Evolutionary conservation across 2,113 vertebrate genomes (phyloP).

Genomic region (Corythornis vintsioides): DNA sequence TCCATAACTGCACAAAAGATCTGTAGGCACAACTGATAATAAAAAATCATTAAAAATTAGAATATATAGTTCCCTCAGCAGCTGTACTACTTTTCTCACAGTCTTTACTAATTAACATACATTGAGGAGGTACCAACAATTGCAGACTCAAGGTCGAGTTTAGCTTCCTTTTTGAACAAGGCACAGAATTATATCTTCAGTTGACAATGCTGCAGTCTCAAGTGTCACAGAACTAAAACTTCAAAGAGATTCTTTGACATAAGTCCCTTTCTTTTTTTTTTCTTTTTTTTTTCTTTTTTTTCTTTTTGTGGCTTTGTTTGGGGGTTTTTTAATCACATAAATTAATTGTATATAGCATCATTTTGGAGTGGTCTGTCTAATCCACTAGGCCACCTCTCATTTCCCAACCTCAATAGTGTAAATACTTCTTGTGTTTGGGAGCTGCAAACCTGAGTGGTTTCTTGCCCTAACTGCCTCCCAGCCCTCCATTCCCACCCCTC

Average conservation of each 20-base stretch:
- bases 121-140: constrained; percentile 22
- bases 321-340: background rate
- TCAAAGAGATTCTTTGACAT: background rate
- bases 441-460: background rate
- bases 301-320: background rate
- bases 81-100: constrained; percentile 56
- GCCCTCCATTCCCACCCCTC: background rate
- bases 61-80: constrained; percentile 53
- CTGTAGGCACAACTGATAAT: constrained; percentile 14
- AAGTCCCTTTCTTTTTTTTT: background rate
- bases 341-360: background rate
- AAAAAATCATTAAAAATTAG: constrained; percentile 29
- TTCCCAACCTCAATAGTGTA: background rate
- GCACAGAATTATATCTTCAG: background rate
- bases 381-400: background rate
- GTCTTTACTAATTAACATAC: constrained; percentile 54
- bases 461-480: background rate
- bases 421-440: background rate
- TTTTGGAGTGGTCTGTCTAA: background rate
- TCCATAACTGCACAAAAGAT: background rate
- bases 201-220: background rate
- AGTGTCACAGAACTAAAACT: background rate
- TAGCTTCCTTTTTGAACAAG: constrained; percentile 18
- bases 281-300: background rate
- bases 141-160: background rate